Evolutionary conservation across 2,888 invertebrate species (phyloP).

Genomic region (Isotomurus palustris): DNA sequence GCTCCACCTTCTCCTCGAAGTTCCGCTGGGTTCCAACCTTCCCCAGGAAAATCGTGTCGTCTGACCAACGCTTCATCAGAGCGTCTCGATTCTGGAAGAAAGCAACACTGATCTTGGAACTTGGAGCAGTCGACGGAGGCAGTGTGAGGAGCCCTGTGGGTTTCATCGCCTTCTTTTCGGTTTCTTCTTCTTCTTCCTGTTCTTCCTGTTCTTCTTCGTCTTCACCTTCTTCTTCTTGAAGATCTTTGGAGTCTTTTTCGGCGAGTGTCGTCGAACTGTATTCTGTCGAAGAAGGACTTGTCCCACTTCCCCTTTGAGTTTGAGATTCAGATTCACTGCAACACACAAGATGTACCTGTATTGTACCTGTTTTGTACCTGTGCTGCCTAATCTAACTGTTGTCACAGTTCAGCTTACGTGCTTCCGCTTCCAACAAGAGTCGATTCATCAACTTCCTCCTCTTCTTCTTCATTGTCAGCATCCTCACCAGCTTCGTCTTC

Average conservation of each 20-base stretch:
- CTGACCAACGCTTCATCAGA: slow-evolving; percentile 12
- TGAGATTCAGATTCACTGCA: no score
- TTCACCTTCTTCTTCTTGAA: not conserved
- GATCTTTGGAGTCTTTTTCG: not conserved
- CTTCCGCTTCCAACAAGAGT: not conserved
- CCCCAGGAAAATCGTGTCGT: slow-evolving; percentile 22
- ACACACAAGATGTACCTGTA: no score
- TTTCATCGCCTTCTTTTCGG: not conserved
- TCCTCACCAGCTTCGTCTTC: slow-evolving; percentile 7
- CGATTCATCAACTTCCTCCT: slow-evolving; percentile 8
- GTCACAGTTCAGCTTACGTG: no score
- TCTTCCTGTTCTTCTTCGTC: slow-evolving; percentile 11
- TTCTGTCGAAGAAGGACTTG: no score
- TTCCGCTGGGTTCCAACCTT: slow-evolving; percentile 11
- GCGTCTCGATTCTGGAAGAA: slow-evolving; percentile 18
- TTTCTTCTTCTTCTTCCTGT: not conserved
- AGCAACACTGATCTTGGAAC: not conserved
- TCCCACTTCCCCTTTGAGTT: no score
- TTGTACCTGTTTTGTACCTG: no score
- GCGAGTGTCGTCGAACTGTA: not conserved
- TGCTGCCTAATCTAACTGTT: no score
- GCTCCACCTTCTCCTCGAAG: slow-evolving; percentile 24
- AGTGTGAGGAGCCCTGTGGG: not conserved
- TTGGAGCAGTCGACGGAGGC: not conserved
- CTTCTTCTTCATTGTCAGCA: slow-evolving; percentile 10